Base-by-base conservation (phyloP, 2,797 vertebrate species). In the Salmo trutta region DNA sequence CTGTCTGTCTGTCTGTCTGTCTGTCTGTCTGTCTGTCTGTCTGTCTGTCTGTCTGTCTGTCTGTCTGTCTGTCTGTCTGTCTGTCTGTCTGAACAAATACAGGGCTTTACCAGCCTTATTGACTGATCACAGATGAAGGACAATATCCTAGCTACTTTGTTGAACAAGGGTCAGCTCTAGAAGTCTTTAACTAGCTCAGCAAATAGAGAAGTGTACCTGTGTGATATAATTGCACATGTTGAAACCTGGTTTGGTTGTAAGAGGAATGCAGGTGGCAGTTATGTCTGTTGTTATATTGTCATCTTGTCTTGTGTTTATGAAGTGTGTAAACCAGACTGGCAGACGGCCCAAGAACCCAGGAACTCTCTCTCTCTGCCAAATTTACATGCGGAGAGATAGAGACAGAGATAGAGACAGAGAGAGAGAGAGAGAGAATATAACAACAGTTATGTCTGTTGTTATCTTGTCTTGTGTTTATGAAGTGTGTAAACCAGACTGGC, bases 231-330 rank as follows among this genome's bases (percentile, higher is more conserved):
- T 71, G 71, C 74, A 82, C 77, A 68, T 76, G 74, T 80, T 76
- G 74, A 67, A 76, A 79, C 71, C 75, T 75, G 54, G 73, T 64
- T 59, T 53, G 66, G 72, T 72, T 76, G 62, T 72, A 24, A 77
- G 64, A 62, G 59, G 77, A 81, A 79, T 74, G 75, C 64, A 62
- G 56, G 4, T 47, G 73, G 53, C 59, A 62, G 47, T 68, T 81
- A 24, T 76, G 74, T 71, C 69, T 69, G 19, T 75, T 79, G 65
- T 27, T 16, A 33, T 52, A 27, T 31, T 56, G 62, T 56, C 56
- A 16, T 81, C 52, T 33, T 16, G 56, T 74, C 76, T 77, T 77
- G 73, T 74, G 78, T 77, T 67, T 78, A 77, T 68, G 64, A 76
- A 77, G 59, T 76, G 65, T 66, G 71, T 27, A 19, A 31, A 74